phyloP scores from a whole-genome alignment of 2,113 vertebrate genomes.

The Orycteropus afer region DNA sequence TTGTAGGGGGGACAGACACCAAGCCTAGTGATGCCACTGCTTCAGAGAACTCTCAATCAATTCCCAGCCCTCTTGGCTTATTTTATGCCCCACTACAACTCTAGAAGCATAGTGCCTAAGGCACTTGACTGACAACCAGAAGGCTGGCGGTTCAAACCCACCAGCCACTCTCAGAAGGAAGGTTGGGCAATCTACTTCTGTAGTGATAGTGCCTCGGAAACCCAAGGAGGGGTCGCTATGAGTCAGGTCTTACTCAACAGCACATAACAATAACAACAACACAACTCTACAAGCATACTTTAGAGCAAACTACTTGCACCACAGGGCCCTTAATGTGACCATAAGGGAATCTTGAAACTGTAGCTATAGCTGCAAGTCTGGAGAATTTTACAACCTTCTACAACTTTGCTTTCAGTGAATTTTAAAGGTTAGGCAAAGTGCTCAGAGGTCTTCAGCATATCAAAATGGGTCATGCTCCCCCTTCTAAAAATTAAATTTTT shows the following conservation, averaged over 20 bases:
- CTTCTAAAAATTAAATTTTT: too few species aligned
- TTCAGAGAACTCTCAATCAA: background rate
- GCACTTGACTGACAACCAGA: too few species aligned
- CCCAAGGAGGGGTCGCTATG: too few species aligned
- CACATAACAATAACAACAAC: too few species aligned
- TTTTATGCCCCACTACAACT: background rate
- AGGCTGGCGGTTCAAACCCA: too few species aligned
- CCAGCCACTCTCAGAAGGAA: too few species aligned
- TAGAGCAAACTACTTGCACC: too few species aligned
- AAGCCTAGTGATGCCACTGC: background rate
- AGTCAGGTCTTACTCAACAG: too few species aligned
- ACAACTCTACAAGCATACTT: background rate
- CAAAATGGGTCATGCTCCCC: constrained; percentile 39
- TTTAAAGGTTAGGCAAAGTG: constrained; percentile 18
- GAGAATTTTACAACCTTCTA: constrained; percentile 28
- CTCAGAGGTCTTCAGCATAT: background rate
- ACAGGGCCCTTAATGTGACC: background rate
- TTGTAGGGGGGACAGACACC: too few species aligned
- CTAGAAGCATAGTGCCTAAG: background rate
- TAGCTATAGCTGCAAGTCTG: constrained; percentile 1
- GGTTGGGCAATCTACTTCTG: too few species aligned
- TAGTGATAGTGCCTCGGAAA: too few species aligned
- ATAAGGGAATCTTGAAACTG: background rate
- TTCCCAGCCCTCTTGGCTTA: background rate
- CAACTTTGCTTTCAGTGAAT: constrained; percentile 11